Evolutionary conservation across 2,113 vertebrate species (phyloP).

Genomic region (Scopus umbretta): DNA sequence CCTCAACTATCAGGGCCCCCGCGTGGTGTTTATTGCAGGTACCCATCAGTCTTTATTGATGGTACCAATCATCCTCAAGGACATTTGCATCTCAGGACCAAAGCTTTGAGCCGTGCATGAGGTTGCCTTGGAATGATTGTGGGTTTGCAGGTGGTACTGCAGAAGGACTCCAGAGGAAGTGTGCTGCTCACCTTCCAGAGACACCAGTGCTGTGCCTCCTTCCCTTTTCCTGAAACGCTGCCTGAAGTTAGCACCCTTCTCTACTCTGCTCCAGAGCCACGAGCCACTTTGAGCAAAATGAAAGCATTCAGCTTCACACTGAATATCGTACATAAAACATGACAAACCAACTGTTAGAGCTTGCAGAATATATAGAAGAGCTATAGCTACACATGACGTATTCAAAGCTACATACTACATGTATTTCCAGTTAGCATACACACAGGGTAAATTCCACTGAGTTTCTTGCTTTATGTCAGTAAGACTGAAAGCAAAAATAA

Average conservation of each 20-base stretch:
- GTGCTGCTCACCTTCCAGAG: neutral
- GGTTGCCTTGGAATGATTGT: neutral
- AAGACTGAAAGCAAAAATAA: neutral
- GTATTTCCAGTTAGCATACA: neutral
- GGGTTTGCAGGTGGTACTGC: neutral
- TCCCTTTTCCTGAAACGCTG: neutral
- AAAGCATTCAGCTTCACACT: neutral
- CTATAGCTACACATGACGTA: fast-evolving
- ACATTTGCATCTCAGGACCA: neutral
- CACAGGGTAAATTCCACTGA: neutral
- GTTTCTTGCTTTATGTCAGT: neutral
- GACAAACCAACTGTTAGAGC: neutral
- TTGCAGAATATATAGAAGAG: neutral
- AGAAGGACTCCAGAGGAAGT: neutral
- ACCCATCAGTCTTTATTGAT: neutral
- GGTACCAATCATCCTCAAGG: neutral
- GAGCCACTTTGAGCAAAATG: neutral
- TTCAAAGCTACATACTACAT: neutral
- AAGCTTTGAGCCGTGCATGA: neutral
- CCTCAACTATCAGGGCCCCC: neutral
- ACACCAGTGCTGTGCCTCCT: neutral
- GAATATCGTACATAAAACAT: neutral
- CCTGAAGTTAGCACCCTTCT: neutral
- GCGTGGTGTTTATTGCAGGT: neutral
- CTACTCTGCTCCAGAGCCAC: neutral